Percentiles rank a stretch among this genome's conserved stretches.
phyloP scores from a whole-genome alignment of 2,113 vertebrate species.

The Lepidothrix coronata region DNA sequence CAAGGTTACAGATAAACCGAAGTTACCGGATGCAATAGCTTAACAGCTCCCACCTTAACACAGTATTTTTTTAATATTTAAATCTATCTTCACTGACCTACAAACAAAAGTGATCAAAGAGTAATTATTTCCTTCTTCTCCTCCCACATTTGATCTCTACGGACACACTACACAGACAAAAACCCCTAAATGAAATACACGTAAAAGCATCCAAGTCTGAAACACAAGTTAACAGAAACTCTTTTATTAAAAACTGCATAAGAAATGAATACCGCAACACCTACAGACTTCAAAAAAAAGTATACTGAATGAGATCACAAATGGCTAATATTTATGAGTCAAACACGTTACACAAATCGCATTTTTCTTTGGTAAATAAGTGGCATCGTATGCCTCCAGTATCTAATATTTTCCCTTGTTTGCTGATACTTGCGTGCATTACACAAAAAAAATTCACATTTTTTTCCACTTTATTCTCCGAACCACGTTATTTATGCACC shows the following conservation, averaged over 20 bases:
- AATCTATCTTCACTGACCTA: not conserved
- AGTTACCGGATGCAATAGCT: not conserved
- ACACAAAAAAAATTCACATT: rapidly evolving
- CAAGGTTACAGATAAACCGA: not conserved
- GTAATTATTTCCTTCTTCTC: not conserved
- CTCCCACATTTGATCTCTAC: not conserved
- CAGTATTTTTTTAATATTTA: not conserved
- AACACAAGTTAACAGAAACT: not conserved
- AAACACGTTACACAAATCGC: not conserved
- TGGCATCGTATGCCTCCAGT: not conserved
- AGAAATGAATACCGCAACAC: not conserved
- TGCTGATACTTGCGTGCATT: rapidly evolving
- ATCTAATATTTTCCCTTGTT: not conserved
- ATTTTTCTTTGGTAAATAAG: not conserved
- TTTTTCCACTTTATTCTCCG: not conserved
- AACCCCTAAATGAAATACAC: not conserved
- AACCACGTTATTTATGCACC: not conserved
- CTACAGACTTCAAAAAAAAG: not conserved
- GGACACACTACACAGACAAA: not conserved
- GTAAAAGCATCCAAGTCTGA: not conserved
- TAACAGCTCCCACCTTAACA: not conserved
- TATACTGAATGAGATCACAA: not conserved
- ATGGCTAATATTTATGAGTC: not conserved
- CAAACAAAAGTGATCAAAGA: not conserved
- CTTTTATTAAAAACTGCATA: not conserved